A percentile compares a stretch with the other conserved stretches of the same genome.
Evolutionary conservation across 2,113 vertebrate genomes (phyloP).

Genomic region (Rhabdomys dilectus): DNA sequence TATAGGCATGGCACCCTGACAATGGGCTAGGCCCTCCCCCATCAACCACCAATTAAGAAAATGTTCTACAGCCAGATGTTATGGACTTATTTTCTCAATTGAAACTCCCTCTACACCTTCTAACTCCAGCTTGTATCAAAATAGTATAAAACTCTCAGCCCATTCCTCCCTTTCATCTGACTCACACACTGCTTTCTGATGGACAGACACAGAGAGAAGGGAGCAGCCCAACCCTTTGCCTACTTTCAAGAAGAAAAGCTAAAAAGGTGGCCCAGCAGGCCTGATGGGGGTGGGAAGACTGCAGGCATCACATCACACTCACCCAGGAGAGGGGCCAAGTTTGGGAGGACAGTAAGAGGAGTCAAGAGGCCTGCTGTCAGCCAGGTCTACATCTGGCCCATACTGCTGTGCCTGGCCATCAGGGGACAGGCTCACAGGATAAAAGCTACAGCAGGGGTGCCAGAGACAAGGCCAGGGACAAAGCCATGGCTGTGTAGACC

Average conservation of each 20-base stretch:
- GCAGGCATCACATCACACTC: neutral
- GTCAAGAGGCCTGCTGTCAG: fast-evolving
- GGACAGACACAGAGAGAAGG: too few relatives aligned
- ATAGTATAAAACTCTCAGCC: neutral
- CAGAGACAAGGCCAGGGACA: neutral
- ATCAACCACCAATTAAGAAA: neutral
- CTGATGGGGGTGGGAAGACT: neutral
- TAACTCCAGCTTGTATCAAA: neutral
- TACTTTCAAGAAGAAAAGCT: neutral
- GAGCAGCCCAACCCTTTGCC: neutral
- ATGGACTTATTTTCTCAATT: neutral
- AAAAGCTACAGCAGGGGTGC: constrained; percentile 40
- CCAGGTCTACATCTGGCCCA: neutral
- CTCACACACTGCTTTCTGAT: neutral
- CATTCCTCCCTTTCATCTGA: neutral
- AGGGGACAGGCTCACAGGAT: neutral
- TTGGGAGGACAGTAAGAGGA: neutral
- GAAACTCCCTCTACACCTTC: neutral
- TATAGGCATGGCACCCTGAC: neutral
- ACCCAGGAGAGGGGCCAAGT: neutral
- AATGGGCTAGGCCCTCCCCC: neutral
- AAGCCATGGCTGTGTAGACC: neutral
- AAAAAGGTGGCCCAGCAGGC: neutral
- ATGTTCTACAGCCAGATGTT: too few relatives aligned
- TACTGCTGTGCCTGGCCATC: neutral